Evolutionary conservation across 2,888 invertebrate species (phyloP), one percentile per base, ranked within the genome.

Genomic region (Teinopalpus imperialis): DNA sequence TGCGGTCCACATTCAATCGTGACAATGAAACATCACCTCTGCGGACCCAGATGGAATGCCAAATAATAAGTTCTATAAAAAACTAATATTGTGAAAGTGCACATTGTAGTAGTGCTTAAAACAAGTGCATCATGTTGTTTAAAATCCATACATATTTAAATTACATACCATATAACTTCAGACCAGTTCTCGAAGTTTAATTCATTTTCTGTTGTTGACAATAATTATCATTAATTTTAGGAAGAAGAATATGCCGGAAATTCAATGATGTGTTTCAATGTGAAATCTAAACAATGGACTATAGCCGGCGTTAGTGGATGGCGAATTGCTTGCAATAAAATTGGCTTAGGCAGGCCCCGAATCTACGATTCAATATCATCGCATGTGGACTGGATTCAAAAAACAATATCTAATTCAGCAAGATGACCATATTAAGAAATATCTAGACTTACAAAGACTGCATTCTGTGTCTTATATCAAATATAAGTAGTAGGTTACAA

Each of bases 231-330:
- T 26, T 4, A 6, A 36, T 47, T 35, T 51, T 72, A 96, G 95
- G 95, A 95, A 78, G 96, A 96, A 82, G 96, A 96, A 81, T 93
- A 94, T 60, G 95, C 96, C 3, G 97, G 97, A 8, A 95, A 95
- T 76, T 94, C 96, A 2, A 93, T 97, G 90, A 91, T 95, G 67
- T 97, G 97, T 64, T 91, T 94, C 12, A 90, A 93, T 53, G 90
- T 92, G 0, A 92, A 93, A 53, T 91, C 91, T 14, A 92, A 91
- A 52, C 92, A 90, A 63, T 97, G 97, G 97, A 93, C 93, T 0
- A 73, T 97, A 24, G 89, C 92, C 16, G 97, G 97, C 0, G 92
- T 97, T 1, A 93, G 94, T 37, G 95, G 94, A 42, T 96, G 96
- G 96, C 90, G 96, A 50, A 96, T 96, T 61, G 95, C 95, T 1